Percentiles rank a stretch among this genome's conserved stretches.
These are phyloP conservation scores for Holcopasites calliopsidis DNA, from an alignment of 1,140 invertebrate species.

Conservation along the genomic window DNA sequence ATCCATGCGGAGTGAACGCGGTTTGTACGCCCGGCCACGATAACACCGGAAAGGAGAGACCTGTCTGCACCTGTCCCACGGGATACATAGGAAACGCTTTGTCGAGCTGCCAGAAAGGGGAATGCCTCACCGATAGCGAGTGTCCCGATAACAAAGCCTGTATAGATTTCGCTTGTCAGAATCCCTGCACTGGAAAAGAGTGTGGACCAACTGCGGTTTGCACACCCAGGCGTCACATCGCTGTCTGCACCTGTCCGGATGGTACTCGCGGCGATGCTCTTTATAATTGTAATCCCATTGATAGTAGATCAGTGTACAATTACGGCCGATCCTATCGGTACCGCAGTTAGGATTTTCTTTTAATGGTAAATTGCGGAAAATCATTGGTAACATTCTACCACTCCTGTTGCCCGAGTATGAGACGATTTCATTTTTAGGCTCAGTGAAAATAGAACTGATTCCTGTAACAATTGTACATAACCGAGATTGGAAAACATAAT, in stretches of 20 bases:
- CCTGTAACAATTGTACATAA: too few relatives aligned
- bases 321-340: constrained; percentile 50
- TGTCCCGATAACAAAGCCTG: constrained; percentile 87
- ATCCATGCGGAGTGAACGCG: constrained; percentile 91
- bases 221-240: constrained; percentile 88
- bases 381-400: neutral
- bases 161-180: constrained; percentile 86
- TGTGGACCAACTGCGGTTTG: constrained; percentile 83
- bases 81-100: constrained; percentile 92
- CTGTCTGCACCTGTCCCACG: constrained; percentile 89
- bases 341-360: constrained; percentile 16
- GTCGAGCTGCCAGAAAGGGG: constrained; percentile 85
- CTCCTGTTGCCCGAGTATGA: too few relatives aligned
- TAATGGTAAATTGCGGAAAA: too few relatives aligned
- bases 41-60: constrained; percentile 88
- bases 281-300: constrained; percentile 70
- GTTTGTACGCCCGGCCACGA: constrained; percentile 91
- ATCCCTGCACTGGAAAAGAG: constrained; percentile 87
- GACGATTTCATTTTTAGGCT: too few relatives aligned
- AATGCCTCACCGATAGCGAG: constrained; percentile 87
- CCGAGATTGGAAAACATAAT: too few relatives aligned
- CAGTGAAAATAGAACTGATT: too few relatives aligned
- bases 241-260: constrained; percentile 90
- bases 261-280: constrained; percentile 92
- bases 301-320: constrained; percentile 45